Evolutionary conservation across 2,113 vertebrate genomes (phyloP).

Genomic region (Oryctolagus cuniculus): DNA sequence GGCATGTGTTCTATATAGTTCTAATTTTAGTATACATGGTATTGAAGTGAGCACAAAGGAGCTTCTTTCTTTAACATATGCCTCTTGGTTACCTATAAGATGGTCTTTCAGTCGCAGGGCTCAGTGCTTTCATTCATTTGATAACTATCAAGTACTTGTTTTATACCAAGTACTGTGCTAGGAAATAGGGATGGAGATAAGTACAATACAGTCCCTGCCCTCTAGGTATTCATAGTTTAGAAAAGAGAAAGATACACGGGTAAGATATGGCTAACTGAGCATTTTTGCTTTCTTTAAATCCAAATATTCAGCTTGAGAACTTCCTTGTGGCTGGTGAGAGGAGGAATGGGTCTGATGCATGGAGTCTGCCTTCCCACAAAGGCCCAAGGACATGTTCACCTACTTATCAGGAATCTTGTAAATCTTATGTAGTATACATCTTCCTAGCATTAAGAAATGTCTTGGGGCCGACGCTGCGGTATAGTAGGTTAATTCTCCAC

Average conservation of each 20-base stretch:
- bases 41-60: too few species aligned
- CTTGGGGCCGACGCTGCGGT: too few species aligned
- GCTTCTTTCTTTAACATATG: slow-evolving; percentile 13
- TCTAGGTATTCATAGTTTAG: background rate
- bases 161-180: background rate
- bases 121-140: slow-evolving; percentile 36
- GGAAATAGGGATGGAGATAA: background rate
- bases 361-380: background rate
- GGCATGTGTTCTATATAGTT: too few species aligned
- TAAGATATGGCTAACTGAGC: background rate
- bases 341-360: background rate
- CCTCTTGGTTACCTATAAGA: background rate
- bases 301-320: slow-evolving; percentile 54
- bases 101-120: background rate
- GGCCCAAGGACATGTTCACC: background rate
- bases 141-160: background rate
- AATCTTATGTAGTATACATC: background rate
- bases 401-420: background rate
- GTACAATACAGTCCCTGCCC: background rate
- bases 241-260: background rate
- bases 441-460: background rate
- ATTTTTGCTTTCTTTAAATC: background rate
- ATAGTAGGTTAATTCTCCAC: too few species aligned
- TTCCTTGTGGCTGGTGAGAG: background rate
- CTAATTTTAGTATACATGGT: too few species aligned